These are phyloP conservation scores for Amblyjoppa fuscipennis DNA, from an alignment of 2,888 invertebrate genomes.

Conservation along the genomic window DNA sequence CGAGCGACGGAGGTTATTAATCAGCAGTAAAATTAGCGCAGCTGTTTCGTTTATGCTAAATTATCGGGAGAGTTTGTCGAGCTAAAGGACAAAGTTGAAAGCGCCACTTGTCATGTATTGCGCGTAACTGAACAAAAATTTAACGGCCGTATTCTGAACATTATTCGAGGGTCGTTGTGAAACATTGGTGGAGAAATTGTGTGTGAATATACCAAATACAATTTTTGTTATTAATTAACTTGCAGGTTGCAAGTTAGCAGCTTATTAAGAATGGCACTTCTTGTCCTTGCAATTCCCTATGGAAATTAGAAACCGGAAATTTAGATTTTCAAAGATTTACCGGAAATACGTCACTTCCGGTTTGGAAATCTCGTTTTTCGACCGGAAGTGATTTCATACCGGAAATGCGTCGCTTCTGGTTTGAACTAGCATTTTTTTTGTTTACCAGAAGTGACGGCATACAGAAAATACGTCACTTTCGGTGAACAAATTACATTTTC, in stretches of 20 bases:
- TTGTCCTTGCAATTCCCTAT: no score
- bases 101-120: not conserved
- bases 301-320: no score
- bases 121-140: not conserved
- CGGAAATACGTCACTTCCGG: not conserved
- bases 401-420: no score
- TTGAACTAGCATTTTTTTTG: no score
- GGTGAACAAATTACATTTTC: no score
- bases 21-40: slow-evolving; percentile 57
- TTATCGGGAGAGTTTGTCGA: slow-evolving; percentile 17
- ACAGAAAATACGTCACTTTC: no score
- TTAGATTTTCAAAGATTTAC: not conserved
- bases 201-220: not conserved
- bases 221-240: not conserved
- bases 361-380: no score
- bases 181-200: slow-evolving; percentile 1
- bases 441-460: no score
- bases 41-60: slow-evolving; percentile 45
- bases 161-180: not conserved
- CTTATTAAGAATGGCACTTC: no score
- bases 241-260: no score
- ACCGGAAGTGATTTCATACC: no score
- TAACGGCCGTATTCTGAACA: not conserved
- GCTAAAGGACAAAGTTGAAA: slow-evolving; percentile 5
- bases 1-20: slow-evolving; percentile 58